These are phyloP conservation scores for Pristis pectinata DNA, from an alignment of 2,797 vertebrate genomes.

Conservation along the genomic window DNA sequence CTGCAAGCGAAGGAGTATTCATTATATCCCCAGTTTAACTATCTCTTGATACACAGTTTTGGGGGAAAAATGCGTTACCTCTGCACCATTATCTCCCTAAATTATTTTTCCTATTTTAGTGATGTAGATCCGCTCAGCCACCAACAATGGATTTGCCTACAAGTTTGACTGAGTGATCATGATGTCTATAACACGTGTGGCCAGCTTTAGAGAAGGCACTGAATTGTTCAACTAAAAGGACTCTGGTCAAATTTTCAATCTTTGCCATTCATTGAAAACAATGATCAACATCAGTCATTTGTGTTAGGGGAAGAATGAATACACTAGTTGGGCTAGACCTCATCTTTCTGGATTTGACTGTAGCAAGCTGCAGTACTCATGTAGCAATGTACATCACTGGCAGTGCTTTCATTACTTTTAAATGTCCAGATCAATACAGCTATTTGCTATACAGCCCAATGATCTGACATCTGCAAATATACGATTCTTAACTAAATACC, in stretches of 20 bases:
- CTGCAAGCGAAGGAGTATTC: not conserved
- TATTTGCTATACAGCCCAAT: not conserved
- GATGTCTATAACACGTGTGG: not conserved
- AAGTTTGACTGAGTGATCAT: not conserved
- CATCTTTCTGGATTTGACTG: not conserved
- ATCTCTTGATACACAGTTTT: not conserved
- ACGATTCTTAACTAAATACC: constrained; percentile 41
- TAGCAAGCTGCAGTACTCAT: not conserved
- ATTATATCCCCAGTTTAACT: not conserved
- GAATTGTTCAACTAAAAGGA: not conserved
- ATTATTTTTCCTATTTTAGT: not conserved
- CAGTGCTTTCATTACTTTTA: not conserved
- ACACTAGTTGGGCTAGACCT: not conserved
- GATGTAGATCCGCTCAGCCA: not conserved
- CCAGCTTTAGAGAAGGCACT: not conserved
- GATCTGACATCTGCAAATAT: constrained; percentile 37
- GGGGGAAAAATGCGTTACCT: not conserved
- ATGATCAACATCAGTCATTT: not conserved
- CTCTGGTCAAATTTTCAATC: not conserved
- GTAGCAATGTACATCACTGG: not conserved
- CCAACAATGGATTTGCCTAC: not conserved
- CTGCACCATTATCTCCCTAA: not conserved
- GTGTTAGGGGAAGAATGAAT: not conserved
- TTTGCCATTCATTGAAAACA: not conserved
- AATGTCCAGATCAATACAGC: not conserved